Evolutionary conservation across 1,140 invertebrate genomes (phyloP).

Genomic region (Orchesella cincta): DNA sequence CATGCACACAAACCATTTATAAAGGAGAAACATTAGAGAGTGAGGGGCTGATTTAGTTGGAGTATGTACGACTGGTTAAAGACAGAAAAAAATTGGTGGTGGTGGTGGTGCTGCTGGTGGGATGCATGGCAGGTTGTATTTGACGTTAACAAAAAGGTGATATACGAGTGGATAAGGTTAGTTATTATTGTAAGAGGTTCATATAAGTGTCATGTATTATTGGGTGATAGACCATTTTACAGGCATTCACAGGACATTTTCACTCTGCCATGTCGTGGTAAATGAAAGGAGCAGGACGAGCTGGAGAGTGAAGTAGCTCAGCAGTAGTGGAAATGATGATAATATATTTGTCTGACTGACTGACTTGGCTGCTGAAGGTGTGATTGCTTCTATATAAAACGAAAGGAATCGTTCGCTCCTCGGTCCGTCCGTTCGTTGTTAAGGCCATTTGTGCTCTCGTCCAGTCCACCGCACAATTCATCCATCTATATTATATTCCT

Average conservation of each 20-base stretch:
- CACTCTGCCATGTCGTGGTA: not conserved
- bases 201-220: conserved; percentile 16
- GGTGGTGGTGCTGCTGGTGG: not conserved
- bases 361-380: not conserved
- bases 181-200: not conserved
- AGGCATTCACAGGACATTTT: conserved; percentile 19
- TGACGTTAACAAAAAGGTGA: conserved; percentile 15
- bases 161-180: not conserved
- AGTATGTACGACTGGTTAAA: not conserved
- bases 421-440: not conserved
- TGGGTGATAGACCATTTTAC: conserved; percentile 19
- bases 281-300: too few relatives aligned
- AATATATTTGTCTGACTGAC: conserved; percentile 9
- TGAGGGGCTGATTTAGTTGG: not conserved
- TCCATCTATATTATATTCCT: too few relatives aligned
- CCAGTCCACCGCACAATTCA: not conserved
- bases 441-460: not conserved
- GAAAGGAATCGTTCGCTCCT: not conserved
- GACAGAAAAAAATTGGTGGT: not conserved
- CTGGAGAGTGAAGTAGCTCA: not conserved
- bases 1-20: not conserved
- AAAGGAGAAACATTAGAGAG: not conserved
- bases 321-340: too few relatives aligned
- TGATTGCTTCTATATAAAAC: not conserved
- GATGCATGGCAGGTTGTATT: conserved; percentile 14